These are phyloP conservation scores for Meganola albula DNA, from an alignment of 2,888 invertebrate genomes.

Conservation along the genomic window DNA sequence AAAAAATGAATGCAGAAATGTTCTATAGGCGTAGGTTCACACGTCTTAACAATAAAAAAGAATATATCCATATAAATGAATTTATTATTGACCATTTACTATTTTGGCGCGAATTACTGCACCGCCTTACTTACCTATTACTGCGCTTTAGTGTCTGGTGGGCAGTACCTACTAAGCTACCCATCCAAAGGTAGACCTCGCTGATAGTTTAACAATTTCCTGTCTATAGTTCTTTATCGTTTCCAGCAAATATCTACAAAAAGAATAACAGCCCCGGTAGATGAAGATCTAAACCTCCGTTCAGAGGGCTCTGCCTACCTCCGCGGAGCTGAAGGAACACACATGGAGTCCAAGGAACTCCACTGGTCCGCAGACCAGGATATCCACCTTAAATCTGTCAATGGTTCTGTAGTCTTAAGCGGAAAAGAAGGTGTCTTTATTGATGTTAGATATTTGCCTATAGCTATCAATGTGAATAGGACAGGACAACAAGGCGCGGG, in stretches of 20 bases:
- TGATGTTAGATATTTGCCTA: conserved; percentile 84
- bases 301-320: conserved; percentile 83
- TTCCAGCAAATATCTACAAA: conserved; percentile 81
- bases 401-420: conserved; percentile 84
- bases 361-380: conserved; percentile 88
- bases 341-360: conserved; percentile 83
- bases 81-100: too few relatives aligned
- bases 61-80: too few relatives aligned
- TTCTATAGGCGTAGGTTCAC: too few relatives aligned
- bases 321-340: conserved; percentile 88
- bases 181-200: too few relatives aligned
- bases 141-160: too few relatives aligned
- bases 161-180: too few relatives aligned
- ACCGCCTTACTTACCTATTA: too few relatives aligned
- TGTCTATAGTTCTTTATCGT: not conserved
- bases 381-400: conserved; percentile 84
- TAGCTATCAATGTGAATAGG: conserved; percentile 69
- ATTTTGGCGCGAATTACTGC: too few relatives aligned
- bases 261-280: conserved; percentile 84
- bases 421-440: conserved; percentile 84
- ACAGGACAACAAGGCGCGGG: conserved; percentile 31
- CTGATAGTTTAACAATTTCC: too few relatives aligned
- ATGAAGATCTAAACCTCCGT: conserved; percentile 81
- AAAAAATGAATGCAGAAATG: too few relatives aligned
- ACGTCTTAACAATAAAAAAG: too few relatives aligned